These are phyloP conservation scores for Linyphia triangularis DNA, from an alignment of 2,888 invertebrate genomes.

Conservation along the genomic window DNA sequence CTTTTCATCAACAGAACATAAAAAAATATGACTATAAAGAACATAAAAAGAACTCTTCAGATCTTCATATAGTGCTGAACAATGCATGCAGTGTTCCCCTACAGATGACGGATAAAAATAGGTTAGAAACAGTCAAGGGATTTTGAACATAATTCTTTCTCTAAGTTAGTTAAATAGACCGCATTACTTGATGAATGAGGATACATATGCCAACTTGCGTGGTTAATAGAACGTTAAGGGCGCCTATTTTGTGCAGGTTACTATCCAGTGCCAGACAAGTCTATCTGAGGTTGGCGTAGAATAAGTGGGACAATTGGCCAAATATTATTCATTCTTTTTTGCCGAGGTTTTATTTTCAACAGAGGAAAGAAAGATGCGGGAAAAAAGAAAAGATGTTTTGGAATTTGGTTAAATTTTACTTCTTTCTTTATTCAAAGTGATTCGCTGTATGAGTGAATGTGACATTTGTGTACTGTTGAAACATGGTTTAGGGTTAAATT, in stretches of 20 bases:
- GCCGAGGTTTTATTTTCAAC: neutral
- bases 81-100: slow-evolving; percentile 25
- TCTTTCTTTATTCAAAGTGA: neutral
- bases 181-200: slow-evolving; percentile 49
- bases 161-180: slow-evolving; percentile 56
- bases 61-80: slow-evolving; percentile 1
- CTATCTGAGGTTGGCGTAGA: slow-evolving; percentile 29
- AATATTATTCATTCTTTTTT: neutral
- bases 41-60: neutral
- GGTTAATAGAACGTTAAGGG: slow-evolving; percentile 68
- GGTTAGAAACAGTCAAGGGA: slow-evolving; percentile 18
- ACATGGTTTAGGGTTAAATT: too few relatives aligned
- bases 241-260: slow-evolving; percentile 19
- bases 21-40: slow-evolving; percentile 10
- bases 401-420: neutral
- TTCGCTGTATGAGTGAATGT: too few relatives aligned
- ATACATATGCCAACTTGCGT: slow-evolving; percentile 52
- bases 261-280: slow-evolving; percentile 37
- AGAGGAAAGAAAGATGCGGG: too few relatives aligned
- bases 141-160: slow-evolving; percentile 40
- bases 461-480: too few relatives aligned
- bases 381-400: too few relatives aligned
- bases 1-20: neutral
- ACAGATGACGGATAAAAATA: slow-evolving; percentile 34
- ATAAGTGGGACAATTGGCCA: slow-evolving; percentile 23